phyloP scores from a whole-genome alignment of 2,797 vertebrate genomes.

The Chrysocyon brachyurus region DNA sequence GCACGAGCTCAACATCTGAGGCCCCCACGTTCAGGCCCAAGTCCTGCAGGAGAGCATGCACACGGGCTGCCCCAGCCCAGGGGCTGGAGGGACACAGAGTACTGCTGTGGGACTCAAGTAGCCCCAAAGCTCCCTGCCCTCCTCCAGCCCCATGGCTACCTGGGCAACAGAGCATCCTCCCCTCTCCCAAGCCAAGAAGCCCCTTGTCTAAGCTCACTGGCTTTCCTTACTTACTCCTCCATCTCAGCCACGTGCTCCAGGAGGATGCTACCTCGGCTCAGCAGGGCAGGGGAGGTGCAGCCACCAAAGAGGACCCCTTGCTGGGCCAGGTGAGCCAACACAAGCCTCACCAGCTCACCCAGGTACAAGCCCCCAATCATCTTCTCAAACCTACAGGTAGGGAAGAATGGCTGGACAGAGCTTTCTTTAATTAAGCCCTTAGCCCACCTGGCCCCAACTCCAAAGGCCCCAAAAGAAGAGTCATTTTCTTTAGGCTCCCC shows the following conservation, averaged over 20 bases:
- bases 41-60: constrained; percentile 79
- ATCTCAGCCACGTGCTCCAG: constrained; percentile 89
- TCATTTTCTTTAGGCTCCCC: background rate
- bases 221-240: constrained; percentile 87
- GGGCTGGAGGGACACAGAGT: constrained; percentile 38
- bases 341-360: constrained; percentile 90
- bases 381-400: constrained; percentile 93
- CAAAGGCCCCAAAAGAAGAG: background rate
- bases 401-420: background rate
- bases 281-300: constrained; percentile 72
- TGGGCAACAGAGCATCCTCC: background rate
- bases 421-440: background rate
- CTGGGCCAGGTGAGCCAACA: constrained; percentile 87
- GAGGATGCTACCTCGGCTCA: constrained; percentile 63
- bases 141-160: background rate
- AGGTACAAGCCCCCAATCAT: constrained; percentile 93
- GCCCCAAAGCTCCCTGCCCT: background rate
- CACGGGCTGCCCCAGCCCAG: constrained; percentile 65
- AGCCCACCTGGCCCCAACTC: background rate
- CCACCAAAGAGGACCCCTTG: constrained; percentile 89
- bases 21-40: constrained; percentile 85
- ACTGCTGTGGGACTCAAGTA: background rate
- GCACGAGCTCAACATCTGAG: constrained; percentile 86
- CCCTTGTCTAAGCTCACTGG: background rate
- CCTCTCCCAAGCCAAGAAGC: background rate